Conservation (phyloP, 1,140 invertebrate genomes). For the Notospermus geniculatus region DNA sequence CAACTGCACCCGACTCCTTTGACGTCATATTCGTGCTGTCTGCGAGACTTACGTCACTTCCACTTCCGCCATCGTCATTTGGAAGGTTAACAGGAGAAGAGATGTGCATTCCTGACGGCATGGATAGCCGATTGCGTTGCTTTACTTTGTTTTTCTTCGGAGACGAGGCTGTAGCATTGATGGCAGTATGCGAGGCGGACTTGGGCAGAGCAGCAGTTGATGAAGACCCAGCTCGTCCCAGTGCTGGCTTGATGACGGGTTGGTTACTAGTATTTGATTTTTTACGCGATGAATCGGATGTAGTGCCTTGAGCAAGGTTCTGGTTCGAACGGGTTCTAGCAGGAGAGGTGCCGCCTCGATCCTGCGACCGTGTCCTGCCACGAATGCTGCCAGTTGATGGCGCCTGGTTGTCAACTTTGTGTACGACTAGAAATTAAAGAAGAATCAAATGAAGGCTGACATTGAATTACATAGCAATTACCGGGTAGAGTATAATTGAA, state of each 20-base stretch:
- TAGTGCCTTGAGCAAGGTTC: not conserved
- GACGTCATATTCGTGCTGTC: not conserved
- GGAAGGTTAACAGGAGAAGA: constrained; percentile 5
- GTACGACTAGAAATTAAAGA: too few relatives aligned
- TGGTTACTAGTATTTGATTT: too few relatives aligned
- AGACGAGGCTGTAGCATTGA: not conserved
- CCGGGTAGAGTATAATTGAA: too few relatives aligned
- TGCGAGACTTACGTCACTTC: too few relatives aligned
- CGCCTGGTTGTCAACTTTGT: too few relatives aligned
- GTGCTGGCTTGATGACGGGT: too few relatives aligned
- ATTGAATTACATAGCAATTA: too few relatives aligned
- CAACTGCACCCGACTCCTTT: not conserved
- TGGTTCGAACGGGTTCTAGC: not conserved
- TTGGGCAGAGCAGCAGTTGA: not conserved
- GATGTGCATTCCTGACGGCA: not conserved
- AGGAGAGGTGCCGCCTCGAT: not conserved
- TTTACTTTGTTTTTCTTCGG: constrained; percentile 2
- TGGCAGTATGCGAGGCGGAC: not conserved
- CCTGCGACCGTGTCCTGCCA: not conserved
- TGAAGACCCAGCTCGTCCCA: not conserved
- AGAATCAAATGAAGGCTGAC: too few relatives aligned
- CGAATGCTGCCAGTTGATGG: too few relatives aligned
- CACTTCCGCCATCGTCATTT: not conserved
- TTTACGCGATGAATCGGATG: too few relatives aligned
- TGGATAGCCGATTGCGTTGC: not conserved